These are phyloP conservation scores for Oryzias melastigma DNA, from an alignment of 2,113 vertebrate species.

Conservation along the genomic window DNA sequence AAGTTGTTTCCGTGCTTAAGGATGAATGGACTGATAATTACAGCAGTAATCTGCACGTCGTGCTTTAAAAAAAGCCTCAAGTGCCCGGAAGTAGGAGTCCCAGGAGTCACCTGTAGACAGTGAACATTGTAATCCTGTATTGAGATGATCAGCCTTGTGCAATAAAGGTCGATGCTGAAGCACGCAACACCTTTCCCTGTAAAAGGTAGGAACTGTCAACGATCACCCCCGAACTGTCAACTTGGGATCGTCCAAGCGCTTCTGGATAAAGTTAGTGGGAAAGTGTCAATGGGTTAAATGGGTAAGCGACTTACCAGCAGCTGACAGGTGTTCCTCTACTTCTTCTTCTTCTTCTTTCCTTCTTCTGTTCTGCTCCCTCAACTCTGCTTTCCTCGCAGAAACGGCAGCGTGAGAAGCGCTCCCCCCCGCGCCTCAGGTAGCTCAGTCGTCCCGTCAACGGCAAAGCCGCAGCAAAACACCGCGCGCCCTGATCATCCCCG, in stretches of 20 bases:
- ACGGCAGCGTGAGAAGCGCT: too few species aligned
- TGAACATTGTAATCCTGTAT: slow-evolving; percentile 35
- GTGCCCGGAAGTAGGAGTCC: slow-evolving; percentile 9
- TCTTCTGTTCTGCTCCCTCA: background rate
- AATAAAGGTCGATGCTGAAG: slow-evolving; percentile 3
- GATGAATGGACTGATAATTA: background rate
- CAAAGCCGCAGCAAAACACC: background rate
- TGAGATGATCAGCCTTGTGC: slow-evolving; percentile 39
- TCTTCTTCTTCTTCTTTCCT: background rate
- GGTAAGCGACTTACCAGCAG: slow-evolving; percentile 30
- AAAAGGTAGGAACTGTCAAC: slow-evolving; percentile 1
- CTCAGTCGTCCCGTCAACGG: slow-evolving; percentile 4
- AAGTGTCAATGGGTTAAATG: background rate
- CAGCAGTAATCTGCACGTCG: background rate
- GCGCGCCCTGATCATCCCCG: background rate
- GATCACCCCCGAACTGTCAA: slow-evolving; percentile 8
- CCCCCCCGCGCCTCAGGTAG: background rate
- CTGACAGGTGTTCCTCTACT: slow-evolving; percentile 17
- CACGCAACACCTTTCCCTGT: slow-evolving; percentile 16
- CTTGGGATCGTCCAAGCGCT: background rate
- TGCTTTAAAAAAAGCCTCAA: slow-evolving; percentile 9
- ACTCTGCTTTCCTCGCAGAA: slow-evolving; percentile 3
- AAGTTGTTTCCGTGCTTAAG: background rate
- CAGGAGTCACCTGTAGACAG: slow-evolving; percentile 20
- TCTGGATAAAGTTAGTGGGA: too few species aligned